Evolutionary conservation across 2,113 vertebrate species (phyloP).

Genomic region (Ranitomeya imitator): DNA sequence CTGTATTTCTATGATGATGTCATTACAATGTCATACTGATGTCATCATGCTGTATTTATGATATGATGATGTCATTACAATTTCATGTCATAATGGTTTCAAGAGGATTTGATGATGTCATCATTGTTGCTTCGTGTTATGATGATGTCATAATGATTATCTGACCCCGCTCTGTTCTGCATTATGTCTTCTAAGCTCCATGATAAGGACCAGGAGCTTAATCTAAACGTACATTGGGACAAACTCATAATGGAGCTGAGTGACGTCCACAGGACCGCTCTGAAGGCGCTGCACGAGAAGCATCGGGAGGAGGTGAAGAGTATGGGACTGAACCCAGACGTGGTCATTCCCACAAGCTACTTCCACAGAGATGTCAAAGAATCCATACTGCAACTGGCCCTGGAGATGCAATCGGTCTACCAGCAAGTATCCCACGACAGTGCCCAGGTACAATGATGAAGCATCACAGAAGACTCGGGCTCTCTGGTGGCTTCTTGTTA

Average conservation of each 20-base stretch:
- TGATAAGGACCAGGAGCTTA: background rate
- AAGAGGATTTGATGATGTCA: no score
- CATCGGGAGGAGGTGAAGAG: slow-evolving; percentile 56
- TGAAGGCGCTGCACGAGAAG: slow-evolving; percentile 46
- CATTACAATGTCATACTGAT: no score
- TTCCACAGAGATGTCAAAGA: slow-evolving; percentile 37
- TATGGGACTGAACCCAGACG: background rate
- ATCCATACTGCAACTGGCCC: background rate
- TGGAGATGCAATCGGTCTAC: background rate
- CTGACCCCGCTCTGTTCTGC: background rate
- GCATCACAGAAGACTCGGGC: background rate
- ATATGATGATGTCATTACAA: no score
- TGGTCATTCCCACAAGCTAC: slow-evolving; percentile 22
- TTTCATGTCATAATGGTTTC: no score
- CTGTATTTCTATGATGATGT: no score
- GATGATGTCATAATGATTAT: no score
- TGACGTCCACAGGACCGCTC: slow-evolving; percentile 29
- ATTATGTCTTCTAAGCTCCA: slow-evolving; percentile 27
- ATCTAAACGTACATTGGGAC: background rate
- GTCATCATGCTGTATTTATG: no score
- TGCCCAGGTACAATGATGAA: slow-evolving; percentile 52
- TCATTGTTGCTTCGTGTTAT: no score
- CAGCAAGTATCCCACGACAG: background rate
- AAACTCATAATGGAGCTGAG: slow-evolving; percentile 50
- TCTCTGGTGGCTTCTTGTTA: no score